Percentiles rank a stretch among this genome's conserved stretches.
Conservation (phyloP, 2,113 vertebrate species). For the Todiramphus saurophagus region DNA sequence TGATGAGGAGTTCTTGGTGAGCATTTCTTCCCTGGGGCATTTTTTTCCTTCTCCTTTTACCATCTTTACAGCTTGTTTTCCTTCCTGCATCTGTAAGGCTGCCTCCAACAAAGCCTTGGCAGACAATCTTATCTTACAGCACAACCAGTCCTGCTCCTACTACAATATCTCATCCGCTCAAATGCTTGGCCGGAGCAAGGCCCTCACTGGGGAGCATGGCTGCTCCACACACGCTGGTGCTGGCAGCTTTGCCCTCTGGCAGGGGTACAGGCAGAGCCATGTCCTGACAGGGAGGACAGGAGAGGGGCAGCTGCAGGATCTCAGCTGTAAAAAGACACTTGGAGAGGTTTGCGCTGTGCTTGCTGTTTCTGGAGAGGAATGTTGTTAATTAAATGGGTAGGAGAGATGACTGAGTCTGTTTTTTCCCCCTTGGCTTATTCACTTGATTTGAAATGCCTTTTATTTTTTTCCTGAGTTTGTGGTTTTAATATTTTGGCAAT, state of each 20-base stretch:
- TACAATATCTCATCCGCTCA: background rate
- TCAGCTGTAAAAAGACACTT: fast-evolving
- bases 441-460: background rate
- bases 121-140: slow-evolving; percentile 50
- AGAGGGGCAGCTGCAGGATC: background rate
- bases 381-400: background rate
- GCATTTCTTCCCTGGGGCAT: background rate
- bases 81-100: slow-evolving; percentile 28
- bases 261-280: background rate
- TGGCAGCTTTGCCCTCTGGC: background rate
- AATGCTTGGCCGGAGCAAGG: background rate
- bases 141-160: background rate
- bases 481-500: background rate
- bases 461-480: background rate
- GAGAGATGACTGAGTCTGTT: background rate
- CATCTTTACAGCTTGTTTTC: slow-evolving; percentile 42
- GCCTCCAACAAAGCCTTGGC: slow-evolving; percentile 37
- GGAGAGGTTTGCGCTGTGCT: fast-evolving
- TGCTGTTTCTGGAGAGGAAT: background rate
- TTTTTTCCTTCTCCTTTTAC: slow-evolving; percentile 15
- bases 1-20: background rate
- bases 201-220: fast-evolving
- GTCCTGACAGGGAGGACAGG: background rate
- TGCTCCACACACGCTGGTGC: fast-evolving
- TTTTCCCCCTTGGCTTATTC: background rate